Evolutionary conservation across 2,113 vertebrate genomes (phyloP).

Genomic region (Alethe castanea): DNA sequence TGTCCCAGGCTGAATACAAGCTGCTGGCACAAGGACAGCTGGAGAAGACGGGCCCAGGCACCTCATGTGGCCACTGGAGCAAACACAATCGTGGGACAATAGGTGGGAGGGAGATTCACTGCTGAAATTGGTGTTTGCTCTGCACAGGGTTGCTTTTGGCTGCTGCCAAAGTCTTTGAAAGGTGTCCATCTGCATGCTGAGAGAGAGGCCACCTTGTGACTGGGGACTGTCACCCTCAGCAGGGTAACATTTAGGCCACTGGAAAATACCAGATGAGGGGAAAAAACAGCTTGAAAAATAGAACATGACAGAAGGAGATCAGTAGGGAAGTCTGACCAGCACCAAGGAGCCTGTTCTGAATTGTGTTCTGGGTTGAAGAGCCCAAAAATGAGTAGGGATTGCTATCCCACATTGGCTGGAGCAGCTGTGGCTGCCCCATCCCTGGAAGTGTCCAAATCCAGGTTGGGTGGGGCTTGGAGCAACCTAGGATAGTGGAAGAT

Average conservation of each 20-base stretch:
- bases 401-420: not conserved
- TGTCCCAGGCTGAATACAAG: not conserved
- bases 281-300: not conserved
- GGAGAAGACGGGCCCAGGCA: not conserved
- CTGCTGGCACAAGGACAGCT: not conserved
- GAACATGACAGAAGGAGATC: not conserved
- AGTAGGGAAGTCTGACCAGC: not conserved
- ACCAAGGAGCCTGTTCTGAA: not conserved
- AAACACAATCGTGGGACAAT: not conserved
- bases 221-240: not conserved
- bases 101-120: not conserved
- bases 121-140: not conserved
- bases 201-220: not conserved
- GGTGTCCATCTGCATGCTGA: not conserved
- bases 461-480: accelerated
- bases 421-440: not conserved
- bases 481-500: accelerated
- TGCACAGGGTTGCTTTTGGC: not conserved
- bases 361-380: not conserved
- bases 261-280: not conserved
- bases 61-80: not conserved
- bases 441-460: not conserved
- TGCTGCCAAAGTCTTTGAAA: not conserved
- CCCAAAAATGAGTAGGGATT: not conserved
- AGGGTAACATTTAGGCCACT: not conserved